Evolutionary conservation across 2,888 invertebrate genomes (phyloP), one percentile per base, ranked within the genome.

Genomic region (Chrysodeixis includens): DNA sequence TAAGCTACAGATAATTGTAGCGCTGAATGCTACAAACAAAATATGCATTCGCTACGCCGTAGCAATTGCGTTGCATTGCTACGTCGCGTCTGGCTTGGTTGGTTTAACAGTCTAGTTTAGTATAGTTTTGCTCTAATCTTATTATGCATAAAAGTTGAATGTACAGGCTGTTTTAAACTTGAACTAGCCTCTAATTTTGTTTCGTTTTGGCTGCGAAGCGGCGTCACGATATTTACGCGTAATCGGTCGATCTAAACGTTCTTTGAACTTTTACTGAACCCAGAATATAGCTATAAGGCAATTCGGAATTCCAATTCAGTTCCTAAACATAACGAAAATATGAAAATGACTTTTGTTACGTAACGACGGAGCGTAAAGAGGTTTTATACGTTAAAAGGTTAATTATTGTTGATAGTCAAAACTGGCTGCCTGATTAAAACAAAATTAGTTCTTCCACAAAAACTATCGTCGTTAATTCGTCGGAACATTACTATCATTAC

Each of bases 231-330:
- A 86, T 83, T 82, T 68, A 64, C 57, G 32, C 68, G 76, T 88
- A 89, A 92, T 93, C 93, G 90, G 84, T 83, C 83, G 83, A 93
- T 93, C 92, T 86, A 66, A 85, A 82, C 85, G 88, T 89, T 85
- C 89, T 87, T 88, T 92, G 90, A 90, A 91, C 91, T 88, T 88
- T 82, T 70, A 76, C 76, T 74, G 79, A 80, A 77, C 79, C 62
- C 63, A 63, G 78, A 83, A 75, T 79, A 76, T 78, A 66, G 73
- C 74, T 65, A 71, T 84, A 84, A 81, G 84, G 81, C 67, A 83
- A 80, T 83, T 80, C 62, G 35, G 70, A 79, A 82, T 81, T 76
- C 75, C 78, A 75, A 82, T 77, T 80, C 72, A 77, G 76, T 83
- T 84, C 78, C 79, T 79, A 78, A 83, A 80, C 74, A 75, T 65